A percentile compares a stretch with the other conserved stretches of the same genome.
These are phyloP conservation scores for Condylostylus longicornis DNA, from an alignment of 1,140 invertebrate genomes.

Conservation along the genomic window DNA sequence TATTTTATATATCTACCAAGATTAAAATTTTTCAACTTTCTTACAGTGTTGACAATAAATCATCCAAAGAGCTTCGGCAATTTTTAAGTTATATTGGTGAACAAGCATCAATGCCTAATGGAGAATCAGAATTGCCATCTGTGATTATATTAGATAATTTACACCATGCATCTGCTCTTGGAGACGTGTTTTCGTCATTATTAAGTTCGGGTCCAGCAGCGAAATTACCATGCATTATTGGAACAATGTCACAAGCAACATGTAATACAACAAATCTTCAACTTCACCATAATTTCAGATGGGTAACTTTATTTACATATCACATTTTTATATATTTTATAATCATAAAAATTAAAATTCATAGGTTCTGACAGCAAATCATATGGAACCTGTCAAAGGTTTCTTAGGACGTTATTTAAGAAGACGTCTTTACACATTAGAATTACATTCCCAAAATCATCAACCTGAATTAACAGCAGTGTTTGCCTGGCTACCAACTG, in stretches of 20 bases:
- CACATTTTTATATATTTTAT: neutral
- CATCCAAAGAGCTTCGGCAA: conserved; percentile 80
- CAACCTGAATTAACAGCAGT: conserved; percentile 69
- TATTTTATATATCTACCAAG: neutral
- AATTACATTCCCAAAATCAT: conserved; percentile 55
- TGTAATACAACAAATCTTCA: conserved; percentile 91
- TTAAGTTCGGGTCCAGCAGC: conserved; percentile 61
- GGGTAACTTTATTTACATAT: conserved; percentile 28
- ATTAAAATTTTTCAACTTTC: conserved; percentile 4
- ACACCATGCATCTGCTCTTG: conserved; percentile 79
- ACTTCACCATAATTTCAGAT: conserved; percentile 87
- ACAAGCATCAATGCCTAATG: conserved; percentile 63
- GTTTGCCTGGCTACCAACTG: conserved; percentile 86
- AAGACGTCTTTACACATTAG: conserved; percentile 70
- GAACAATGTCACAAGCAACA: conserved; percentile 91
- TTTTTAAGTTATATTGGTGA: conserved; percentile 85
- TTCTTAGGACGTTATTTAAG: conserved; percentile 80
- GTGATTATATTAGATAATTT: conserved; percentile 94
- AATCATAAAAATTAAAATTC: neutral
- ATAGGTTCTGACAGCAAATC: conserved; percentile 79
- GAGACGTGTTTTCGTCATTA: conserved; percentile 78
- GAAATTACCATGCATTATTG: conserved; percentile 58
- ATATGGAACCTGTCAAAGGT: conserved; percentile 95
- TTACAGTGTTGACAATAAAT: conserved; percentile 83
- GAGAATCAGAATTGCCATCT: conserved; percentile 57